A percentile compares a stretch with the other conserved stretches of the same genome.
These are phyloP conservation scores for Propithecus deckenii DNA, from an alignment of 2,797 vertebrate species.

Conservation along the genomic window DNA sequence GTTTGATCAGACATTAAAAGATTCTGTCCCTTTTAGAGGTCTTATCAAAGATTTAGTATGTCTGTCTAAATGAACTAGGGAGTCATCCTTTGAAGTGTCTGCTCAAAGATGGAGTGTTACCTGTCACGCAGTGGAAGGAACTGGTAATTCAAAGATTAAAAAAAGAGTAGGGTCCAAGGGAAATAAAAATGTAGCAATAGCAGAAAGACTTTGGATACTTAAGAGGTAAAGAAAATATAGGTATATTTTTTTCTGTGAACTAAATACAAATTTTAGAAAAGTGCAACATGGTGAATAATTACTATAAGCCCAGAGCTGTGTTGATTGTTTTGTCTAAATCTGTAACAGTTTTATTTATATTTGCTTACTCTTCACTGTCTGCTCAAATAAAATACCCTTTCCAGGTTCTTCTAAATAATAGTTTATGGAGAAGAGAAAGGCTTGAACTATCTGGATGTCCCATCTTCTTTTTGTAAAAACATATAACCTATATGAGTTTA, in stretches of 20 bases:
- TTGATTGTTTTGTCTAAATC: neutral
- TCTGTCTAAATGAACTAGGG: constrained; percentile 78
- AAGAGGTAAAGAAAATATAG: neutral
- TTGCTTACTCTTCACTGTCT: neutral
- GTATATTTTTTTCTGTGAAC: neutral
- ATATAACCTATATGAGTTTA: neutral
- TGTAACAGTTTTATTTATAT: neutral
- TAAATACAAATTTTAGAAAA: neutral
- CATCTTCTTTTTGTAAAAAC: neutral
- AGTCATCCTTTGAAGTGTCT: constrained; percentile 67
- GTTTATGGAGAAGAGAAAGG: neutral
- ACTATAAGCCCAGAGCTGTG: neutral
- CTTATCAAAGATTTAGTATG: constrained; percentile 79
- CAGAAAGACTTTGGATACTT: neutral
- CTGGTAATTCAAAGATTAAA: constrained; percentile 45
- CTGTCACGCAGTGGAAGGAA: constrained; percentile 44
- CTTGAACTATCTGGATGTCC: neutral
- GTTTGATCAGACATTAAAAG: constrained; percentile 80
- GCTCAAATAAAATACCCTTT: neutral
- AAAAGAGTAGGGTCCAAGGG: neutral
- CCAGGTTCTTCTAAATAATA: neutral
- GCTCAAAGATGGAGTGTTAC: constrained; percentile 61
- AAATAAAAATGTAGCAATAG: constrained; percentile 26
- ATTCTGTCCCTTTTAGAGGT: constrained; percentile 74
- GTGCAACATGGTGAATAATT: neutral